Percentiles rank a stretch among this genome's conserved stretches.
Conservation (phyloP, 2,888 invertebrate genomes). For the Lymantria monacha region DNA sequence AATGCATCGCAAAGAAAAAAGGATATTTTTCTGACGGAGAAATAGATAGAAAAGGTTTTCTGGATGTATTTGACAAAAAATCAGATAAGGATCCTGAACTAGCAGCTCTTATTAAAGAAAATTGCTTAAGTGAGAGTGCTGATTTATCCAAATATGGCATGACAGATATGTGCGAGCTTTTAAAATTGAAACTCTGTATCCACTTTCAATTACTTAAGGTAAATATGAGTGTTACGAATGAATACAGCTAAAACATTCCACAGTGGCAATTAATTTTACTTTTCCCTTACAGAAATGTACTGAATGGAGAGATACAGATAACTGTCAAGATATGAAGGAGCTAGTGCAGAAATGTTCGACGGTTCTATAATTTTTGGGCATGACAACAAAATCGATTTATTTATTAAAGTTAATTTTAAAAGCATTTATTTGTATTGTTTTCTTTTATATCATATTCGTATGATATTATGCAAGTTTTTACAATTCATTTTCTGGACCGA, state of each 20-base stretch:
- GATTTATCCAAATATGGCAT: constrained; percentile 31
- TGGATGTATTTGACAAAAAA: constrained; percentile 8
- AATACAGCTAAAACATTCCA: no score
- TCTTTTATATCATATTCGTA: no score
- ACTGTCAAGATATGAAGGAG: constrained; percentile 10
- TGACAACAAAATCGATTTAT: no score
- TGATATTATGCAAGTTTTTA: no score
- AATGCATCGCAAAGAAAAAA: constrained; percentile 36
- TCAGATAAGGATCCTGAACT: constrained; percentile 19
- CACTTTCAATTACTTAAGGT: background rate
- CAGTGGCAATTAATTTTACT: background rate
- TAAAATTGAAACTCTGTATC: constrained; percentile 2
- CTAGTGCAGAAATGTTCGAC: constrained; percentile 7
- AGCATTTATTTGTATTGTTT: no score
- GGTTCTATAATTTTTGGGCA: background rate
- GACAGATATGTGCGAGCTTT: constrained; percentile 13
- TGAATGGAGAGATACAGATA: constrained; percentile 13
- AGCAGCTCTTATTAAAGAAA: constrained; percentile 17
- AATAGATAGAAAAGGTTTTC: constrained; percentile 28
- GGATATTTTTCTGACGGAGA: constrained; percentile 35
- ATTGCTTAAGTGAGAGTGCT: constrained; percentile 29
- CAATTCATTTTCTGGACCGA: no score
- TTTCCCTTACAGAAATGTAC: constrained; percentile 14
- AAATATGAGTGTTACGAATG: background rate
- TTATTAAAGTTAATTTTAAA: no score